Conservation (phyloP, 2,113 vertebrate species). For the Galemys pyrenaicus region DNA sequence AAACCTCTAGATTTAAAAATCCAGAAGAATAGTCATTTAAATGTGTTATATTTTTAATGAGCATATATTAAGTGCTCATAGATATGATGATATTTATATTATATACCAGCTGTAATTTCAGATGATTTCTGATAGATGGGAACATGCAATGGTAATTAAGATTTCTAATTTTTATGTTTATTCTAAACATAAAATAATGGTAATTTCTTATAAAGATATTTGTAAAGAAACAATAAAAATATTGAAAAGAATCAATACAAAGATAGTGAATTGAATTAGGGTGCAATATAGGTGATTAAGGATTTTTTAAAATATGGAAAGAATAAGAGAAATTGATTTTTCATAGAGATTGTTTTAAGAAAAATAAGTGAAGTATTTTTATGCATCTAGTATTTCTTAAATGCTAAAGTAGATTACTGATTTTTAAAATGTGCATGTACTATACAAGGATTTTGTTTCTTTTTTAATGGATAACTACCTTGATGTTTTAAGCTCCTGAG, state of each 20-base stretch:
- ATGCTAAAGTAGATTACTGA: neutral
- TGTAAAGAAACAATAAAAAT: neutral
- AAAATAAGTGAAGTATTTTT: neutral
- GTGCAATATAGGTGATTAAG: neutral
- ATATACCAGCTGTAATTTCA: neutral
- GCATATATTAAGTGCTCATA: neutral
- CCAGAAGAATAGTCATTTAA: neutral
- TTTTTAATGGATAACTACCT: neutral
- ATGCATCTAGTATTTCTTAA: neutral
- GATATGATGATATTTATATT: neutral
- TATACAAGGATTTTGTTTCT: neutral
- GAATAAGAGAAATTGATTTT: neutral
- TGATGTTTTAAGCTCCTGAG: neutral
- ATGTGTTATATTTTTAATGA: neutral
- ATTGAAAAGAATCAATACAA: neutral
- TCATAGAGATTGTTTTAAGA: neutral
- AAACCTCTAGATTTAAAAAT: neutral
- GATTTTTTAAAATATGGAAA: neutral
- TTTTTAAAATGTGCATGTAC: neutral
- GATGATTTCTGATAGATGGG: neutral
- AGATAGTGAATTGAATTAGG: neutral
- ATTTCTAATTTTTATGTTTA: slow-evolving; percentile 17
- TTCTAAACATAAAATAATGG: neutral
- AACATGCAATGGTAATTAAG: neutral
- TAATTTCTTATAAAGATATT: neutral